Evolutionary conservation across 2,888 invertebrate species (phyloP).

Genomic region (Ptilodon capucinus): DNA sequence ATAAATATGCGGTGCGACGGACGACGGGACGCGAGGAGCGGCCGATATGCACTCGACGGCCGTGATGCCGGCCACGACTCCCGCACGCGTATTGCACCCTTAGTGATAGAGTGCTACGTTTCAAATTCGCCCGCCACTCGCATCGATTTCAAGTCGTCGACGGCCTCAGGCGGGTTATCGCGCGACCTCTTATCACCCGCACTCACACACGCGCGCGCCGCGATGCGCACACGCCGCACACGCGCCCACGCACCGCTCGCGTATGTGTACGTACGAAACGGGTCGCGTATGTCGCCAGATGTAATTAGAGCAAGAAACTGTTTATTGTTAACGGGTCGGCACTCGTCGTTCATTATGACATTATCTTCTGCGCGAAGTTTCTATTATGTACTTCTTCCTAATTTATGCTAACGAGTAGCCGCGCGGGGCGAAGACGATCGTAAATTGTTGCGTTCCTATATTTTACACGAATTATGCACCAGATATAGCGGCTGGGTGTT

Average conservation of each 20-base stretch:
- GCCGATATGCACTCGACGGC: neutral
- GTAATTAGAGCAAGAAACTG: constrained; percentile 60
- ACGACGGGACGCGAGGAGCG: neutral
- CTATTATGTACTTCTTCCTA: constrained; percentile 10
- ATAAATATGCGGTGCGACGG: neutral
- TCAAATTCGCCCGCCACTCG: constrained; percentile 9
- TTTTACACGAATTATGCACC: constrained; percentile 3
- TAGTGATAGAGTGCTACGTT: neutral
- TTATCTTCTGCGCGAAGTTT: constrained; percentile 6
- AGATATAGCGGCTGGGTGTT: neutral
- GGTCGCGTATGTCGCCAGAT: constrained; percentile 52
- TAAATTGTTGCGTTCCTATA: neutral
- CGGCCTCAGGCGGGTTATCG: constrained; percentile 53
- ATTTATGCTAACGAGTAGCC: constrained; percentile 5
- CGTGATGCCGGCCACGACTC: neutral
- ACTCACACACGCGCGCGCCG: constrained; percentile 24
- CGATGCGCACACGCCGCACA: constrained; percentile 13
- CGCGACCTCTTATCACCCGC: constrained; percentile 59
- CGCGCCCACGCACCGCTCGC: constrained; percentile 1
- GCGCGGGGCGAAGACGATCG: neutral
- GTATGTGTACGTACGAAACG: constrained; percentile 36
- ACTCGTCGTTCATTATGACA: constrained; percentile 19
- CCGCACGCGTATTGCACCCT: neutral
- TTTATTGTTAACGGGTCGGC: constrained; percentile 37
- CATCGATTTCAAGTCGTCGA: constrained; percentile 14